Base-by-base conservation (phyloP, 2,888 invertebrate genomes). In the Clivina fossor region DNA sequence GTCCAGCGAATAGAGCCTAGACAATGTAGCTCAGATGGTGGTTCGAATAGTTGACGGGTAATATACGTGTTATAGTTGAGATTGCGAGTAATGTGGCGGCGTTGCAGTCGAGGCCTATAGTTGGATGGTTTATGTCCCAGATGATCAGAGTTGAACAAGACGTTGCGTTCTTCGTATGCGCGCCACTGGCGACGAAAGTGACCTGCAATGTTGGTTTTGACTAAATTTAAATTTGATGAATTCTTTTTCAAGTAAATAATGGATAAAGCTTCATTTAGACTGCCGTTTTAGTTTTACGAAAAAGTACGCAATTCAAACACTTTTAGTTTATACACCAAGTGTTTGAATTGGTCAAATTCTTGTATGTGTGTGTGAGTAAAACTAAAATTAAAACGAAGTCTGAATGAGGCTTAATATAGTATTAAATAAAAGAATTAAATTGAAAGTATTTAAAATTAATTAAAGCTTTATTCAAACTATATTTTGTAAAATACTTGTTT, bases 1-100 rank as follows among this genome's bases (percentile, higher is more conserved):
- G 76, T 74, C 66, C 79, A 75, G 62, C 77, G 74, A 5, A 81
- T 65, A 2, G 75, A 66, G 4, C 72, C 70, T 19, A 78, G 68
- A 63, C 81, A 81, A 50, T 77, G 76, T 33, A 74, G 65, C 51
- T 73, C 70, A 28, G 68, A 69, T 1, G 65, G 64, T 32, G 58
- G 58, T 33, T 68, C 66, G 16, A 61, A 63, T 24, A 58, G 61
- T 53, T 64, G 65, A 38, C 66, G 65, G 20, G 61, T 62, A 58
- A 65, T 67, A 18, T 63, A 50, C 1, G 63, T 59, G 15, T 67
- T 63, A 30, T 62, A 63, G 43, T 59, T 54, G 24, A 56, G 63
- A 50, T 64, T 63, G 1, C 50, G 58, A 48, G 48, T 63, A 59
- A 46, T 46, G 48, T 62, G 58, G 16, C 59, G 46, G 19, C 64